These are phyloP conservation scores for Drosophila recens DNA, from an alignment of 2,888 invertebrate genomes.

Conservation along the genomic window DNA sequence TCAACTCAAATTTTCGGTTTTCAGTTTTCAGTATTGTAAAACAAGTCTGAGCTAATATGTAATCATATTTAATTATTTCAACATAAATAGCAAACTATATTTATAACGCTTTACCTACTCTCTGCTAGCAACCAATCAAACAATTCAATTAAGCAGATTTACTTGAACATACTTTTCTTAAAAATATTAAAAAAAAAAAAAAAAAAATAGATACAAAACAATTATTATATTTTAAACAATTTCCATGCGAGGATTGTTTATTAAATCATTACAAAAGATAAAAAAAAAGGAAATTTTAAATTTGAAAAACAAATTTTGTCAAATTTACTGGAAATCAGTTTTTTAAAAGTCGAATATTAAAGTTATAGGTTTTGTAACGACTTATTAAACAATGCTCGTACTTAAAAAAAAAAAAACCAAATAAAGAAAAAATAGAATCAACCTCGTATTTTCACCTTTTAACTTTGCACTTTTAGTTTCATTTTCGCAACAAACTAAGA, in stretches of 20 bases:
- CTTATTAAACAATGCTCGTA: background rate
- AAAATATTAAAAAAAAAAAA: conserved; percentile 10
- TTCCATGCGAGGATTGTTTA: conserved; percentile 35
- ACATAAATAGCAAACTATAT: conserved; percentile 46
- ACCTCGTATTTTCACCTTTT: conserved; percentile 59
- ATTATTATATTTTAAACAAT: conserved; percentile 51
- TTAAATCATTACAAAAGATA: no score
- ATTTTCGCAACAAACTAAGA: conserved; percentile 60
- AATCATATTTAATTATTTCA: conserved; percentile 38
- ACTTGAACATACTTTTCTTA: conserved; percentile 6
- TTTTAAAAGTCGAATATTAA: no score
- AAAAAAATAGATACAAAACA: conserved; percentile 5
- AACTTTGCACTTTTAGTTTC: conserved; percentile 81
- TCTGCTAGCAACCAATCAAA: conserved; percentile 35
- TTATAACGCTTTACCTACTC: conserved; percentile 46
- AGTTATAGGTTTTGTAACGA: no score
- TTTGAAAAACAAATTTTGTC: no score
- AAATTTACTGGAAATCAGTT: no score
- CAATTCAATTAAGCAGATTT: conserved; percentile 38
- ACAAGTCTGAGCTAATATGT: conserved; percentile 40
- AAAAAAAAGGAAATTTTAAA: no score
- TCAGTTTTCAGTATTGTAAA: conserved; percentile 36
- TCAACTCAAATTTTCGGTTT: conserved; percentile 33
- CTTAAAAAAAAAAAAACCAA: no score
- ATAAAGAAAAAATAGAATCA: conserved; percentile 6